phyloP scores from a whole-genome alignment of 2,797 vertebrate species.

The Xerus rutilus region DNA sequence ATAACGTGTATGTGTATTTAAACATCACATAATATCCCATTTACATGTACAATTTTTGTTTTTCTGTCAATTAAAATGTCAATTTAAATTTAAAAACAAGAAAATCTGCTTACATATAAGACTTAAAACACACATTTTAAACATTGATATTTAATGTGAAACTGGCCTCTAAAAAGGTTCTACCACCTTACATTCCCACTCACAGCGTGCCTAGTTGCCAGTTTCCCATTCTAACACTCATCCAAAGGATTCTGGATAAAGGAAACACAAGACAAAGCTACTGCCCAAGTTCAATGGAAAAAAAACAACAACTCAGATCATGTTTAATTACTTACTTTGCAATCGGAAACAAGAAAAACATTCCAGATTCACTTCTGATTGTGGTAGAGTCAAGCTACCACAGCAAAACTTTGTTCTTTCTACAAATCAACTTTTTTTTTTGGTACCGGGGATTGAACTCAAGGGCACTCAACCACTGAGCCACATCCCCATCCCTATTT shows the following conservation, averaged over 20 bases:
- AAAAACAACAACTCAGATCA: too few species aligned
- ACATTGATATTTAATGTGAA: neutral
- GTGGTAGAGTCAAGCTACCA: neutral
- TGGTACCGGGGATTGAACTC: too few species aligned
- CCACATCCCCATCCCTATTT: too few species aligned
- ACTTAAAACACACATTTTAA: neutral
- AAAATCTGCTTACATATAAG: constrained; percentile 39
- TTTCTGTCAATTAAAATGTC: neutral
- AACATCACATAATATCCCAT: neutral
- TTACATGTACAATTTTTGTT: neutral
- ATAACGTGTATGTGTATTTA: neutral
- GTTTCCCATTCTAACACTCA: neutral
- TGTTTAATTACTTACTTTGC: neutral
- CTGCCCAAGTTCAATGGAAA: neutral
- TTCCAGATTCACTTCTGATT: neutral
- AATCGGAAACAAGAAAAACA: neutral
- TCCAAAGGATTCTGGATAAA: neutral
- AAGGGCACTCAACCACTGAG: too few species aligned
- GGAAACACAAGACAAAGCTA: neutral
- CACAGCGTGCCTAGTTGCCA: neutral
- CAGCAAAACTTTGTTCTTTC: neutral
- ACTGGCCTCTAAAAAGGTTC: neutral
- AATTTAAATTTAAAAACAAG: neutral
- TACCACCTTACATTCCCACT: neutral
- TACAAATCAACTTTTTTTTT: too few species aligned